Evolutionary conservation across 1,140 invertebrate species (phyloP), one percentile per base, ranked within the genome.

Genomic region (Plodia interpunctella): DNA sequence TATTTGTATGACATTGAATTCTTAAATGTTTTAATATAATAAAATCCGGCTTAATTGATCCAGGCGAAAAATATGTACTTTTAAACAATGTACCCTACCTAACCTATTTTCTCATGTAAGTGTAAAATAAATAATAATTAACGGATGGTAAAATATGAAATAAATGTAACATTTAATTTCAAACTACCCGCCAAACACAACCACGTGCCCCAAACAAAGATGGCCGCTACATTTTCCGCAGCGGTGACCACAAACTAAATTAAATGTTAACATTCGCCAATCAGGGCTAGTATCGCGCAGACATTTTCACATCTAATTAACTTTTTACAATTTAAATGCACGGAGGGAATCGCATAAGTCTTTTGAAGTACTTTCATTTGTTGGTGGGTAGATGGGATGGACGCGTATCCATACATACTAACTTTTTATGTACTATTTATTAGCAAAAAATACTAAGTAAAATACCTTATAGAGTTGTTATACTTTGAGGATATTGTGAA

Each of bases 281-380:
- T 44, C 32, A 57, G 65, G 49, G 30, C n/a, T 49, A 59, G 59
- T 65, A 63, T 57, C 49, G 53, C 18, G 25, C 70, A 69, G 64
- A 72, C 73, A 63, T 57, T 55, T 28, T 50, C 8, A 35, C 49
- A 55, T 76, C 70, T 75, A 80, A 80, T 80, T 80, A 72, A n/a
- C n/a, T 66, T 68, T 75, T 74, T 72, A 70, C 74, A 74, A 78
- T 80, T 80, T 78, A 76, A 78, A 80, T 76, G 68, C 66, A 76
- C 60, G 66, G 62, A 55, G 60, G 50, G 19, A 20, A n/a, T 3
- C 15, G 32, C 32, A 35, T 9, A 0, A 44, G 13, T 15, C 13
- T 13, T 44, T 44, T 44, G 1, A 15, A 44, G 13, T 4, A n/a
- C 15, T 44, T 44, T 44, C 13, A n/a, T 44, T 44, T 44, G 38